Base-by-base conservation (phyloP, 2,113 vertebrate species). In the Collichthys lucidus region DNA sequence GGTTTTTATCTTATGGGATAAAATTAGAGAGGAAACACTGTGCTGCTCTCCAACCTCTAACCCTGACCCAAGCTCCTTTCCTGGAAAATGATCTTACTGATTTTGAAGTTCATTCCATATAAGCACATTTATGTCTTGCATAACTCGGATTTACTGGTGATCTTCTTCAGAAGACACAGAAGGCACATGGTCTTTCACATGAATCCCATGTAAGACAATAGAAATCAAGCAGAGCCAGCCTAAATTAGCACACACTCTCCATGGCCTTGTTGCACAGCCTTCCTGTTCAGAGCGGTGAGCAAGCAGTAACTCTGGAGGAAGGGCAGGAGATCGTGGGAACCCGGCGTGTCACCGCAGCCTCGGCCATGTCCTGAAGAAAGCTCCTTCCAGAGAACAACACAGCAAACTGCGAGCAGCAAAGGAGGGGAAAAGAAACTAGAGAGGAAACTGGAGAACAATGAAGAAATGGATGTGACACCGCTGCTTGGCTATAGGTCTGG, bases 361-460 rank as follows among this genome's bases (percentile, higher is more conserved):
- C 44, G 63, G 70, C 74, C 71, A 64, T 14, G 83, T 89, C 77
- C 82, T 24, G 63, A 75, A 80, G 86, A 90, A 83, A 80, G 61
- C 86, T 89, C 86, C 84, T 86, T 86, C 88, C 88, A 86, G 66
- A 74, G 60, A 80, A 93, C 90, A 91, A 86, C 86, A 74, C 74
- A 84, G 83, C 73, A 77, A 86, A 82, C 73, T 59, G 40, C 49
- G 11, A 55, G 81, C 81, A 69, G 83, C 74, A 50, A 63, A 72
- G 40, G 73, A 72, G 68, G 73, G 84, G 85, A 60, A 86, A 82
- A 81, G 80, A 80, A 80, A 78, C 76, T 40, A 53, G 70, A 80
- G 84, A 92, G 95, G 95, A 95, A 95, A 65, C 90, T 31, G 59
- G 62, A 84, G 87, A 95, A 95, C 94, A 95, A 95, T 95, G 94